phyloP scores from a whole-genome alignment of 2,113 vertebrate genomes.

The Alces alces region DNA sequence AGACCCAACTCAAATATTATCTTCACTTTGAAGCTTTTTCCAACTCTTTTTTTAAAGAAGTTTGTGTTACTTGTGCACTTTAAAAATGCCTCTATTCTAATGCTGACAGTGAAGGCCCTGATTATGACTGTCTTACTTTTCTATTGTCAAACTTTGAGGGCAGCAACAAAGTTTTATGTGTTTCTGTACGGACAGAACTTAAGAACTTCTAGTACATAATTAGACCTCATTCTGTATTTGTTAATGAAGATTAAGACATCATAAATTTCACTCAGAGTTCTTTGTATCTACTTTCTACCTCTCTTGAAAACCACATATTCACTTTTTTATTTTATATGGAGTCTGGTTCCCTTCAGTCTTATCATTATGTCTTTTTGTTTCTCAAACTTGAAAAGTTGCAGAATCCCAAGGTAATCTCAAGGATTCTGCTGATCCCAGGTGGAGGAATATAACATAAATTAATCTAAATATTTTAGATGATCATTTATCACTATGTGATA shows the following conservation, averaged over 20 bases:
- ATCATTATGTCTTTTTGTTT: neutral
- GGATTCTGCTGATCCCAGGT: neutral
- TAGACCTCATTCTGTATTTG: neutral
- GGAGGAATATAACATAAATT: neutral
- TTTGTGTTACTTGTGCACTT: neutral
- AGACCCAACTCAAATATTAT: neutral
- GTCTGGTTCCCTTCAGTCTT: neutral
- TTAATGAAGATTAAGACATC: neutral
- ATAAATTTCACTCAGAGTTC: neutral
- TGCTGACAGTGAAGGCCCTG: neutral
- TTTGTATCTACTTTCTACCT: neutral
- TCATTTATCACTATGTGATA: neutral
- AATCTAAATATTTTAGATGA: neutral
- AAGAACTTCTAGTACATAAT: neutral
- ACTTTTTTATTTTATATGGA: neutral
- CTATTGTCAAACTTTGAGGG: neutral
- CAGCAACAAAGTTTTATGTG: neutral
- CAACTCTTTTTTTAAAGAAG: neutral
- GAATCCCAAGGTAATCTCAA: neutral
- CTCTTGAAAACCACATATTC: neutral
- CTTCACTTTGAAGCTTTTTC: neutral
- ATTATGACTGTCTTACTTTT: neutral
- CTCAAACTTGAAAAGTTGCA: neutral
- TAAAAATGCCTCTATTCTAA: neutral
- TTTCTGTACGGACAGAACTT: neutral